Percentiles rank a stretch among this genome's conserved stretches.
Evolutionary conservation across 2,888 invertebrate genomes (phyloP).

Genomic region (Prosapia bicincta): DNA sequence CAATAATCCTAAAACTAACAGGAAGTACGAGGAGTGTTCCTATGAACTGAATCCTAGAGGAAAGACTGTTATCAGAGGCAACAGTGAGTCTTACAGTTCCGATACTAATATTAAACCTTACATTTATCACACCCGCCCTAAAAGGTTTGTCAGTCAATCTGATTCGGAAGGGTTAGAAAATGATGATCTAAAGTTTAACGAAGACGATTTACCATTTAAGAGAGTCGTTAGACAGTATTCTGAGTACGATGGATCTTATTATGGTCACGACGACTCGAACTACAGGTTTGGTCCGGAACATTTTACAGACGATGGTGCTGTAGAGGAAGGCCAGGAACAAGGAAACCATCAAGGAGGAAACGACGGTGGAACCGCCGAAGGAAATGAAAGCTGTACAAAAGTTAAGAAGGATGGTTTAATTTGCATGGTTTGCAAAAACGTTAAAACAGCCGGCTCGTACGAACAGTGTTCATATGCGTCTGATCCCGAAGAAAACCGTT

Average conservation of each 20-base stretch:
- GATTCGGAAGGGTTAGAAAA: background rate
- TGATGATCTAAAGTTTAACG: background rate
- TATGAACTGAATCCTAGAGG: constrained; percentile 70
- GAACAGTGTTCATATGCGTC: constrained; percentile 78
- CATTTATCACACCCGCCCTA: constrained; percentile 7
- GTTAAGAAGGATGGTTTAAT: constrained; percentile 46
- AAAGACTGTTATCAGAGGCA: constrained; percentile 50
- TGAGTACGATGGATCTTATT: constrained; percentile 27
- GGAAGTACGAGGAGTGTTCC: constrained; percentile 76
- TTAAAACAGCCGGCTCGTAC: constrained; percentile 69
- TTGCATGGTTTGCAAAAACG: constrained; percentile 70
- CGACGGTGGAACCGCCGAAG: too few species aligned
- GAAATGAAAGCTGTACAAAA: constrained; percentile 37
- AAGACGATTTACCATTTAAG: background rate
- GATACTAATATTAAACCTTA: constrained; percentile 17
- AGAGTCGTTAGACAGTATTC: constrained; percentile 28
- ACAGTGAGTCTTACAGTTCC: constrained; percentile 32
- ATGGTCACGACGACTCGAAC: constrained; percentile 19
- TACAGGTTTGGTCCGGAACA: constrained; percentile 46
- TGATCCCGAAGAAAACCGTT: constrained; percentile 63
- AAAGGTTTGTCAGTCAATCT: background rate
- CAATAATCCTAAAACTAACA: constrained; percentile 68
- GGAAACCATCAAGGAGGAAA: background rate
- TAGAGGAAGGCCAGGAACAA: background rate
- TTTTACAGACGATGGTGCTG: constrained; percentile 35